Percentiles rank a stretch among this genome's conserved stretches.
phyloP scores from a whole-genome alignment of 2,888 invertebrate species.

The Monopis laevigella region DNA sequence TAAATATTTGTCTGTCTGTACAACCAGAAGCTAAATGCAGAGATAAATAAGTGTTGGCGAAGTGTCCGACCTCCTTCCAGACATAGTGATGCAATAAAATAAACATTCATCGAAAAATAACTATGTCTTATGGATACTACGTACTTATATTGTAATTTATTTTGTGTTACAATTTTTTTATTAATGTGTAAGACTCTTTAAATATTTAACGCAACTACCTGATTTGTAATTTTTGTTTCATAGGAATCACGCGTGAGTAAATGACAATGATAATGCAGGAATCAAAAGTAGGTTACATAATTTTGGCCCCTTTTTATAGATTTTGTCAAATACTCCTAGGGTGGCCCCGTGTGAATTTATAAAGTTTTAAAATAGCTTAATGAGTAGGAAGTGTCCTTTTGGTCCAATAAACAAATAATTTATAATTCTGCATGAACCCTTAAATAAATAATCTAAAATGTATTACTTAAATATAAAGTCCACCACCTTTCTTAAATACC shows the following conservation, averaged over 20 bases:
- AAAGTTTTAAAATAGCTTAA: slow-evolving; percentile 5
- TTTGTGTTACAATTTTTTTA: too few relatives aligned
- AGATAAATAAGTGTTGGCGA: too few relatives aligned
- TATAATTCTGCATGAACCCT: background rate
- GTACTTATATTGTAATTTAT: too few relatives aligned
- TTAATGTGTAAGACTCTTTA: too few relatives aligned
- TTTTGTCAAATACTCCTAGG: slow-evolving; percentile 5
- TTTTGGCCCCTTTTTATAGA: slow-evolving; percentile 9
- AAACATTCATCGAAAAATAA: too few relatives aligned
- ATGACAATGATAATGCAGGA: slow-evolving; percentile 16
- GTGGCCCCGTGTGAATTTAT: slow-evolving; percentile 7
- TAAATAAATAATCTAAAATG: background rate
- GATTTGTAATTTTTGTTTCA: slow-evolving; percentile 65
- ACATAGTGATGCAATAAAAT: too few relatives aligned
- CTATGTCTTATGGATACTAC: too few relatives aligned
- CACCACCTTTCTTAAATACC: background rate
- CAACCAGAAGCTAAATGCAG: too few relatives aligned
- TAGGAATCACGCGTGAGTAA: slow-evolving; percentile 69
- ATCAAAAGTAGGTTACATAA: background rate
- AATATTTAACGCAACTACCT: too few relatives aligned
- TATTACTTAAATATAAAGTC: background rate
- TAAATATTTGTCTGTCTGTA: too few relatives aligned
- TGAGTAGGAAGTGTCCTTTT: too few relatives aligned
- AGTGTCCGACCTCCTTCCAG: too few relatives aligned
- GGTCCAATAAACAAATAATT: background rate